phyloP scores from a whole-genome alignment of 2,113 vertebrate species.

The Sylvicapra grimmia region DNA sequence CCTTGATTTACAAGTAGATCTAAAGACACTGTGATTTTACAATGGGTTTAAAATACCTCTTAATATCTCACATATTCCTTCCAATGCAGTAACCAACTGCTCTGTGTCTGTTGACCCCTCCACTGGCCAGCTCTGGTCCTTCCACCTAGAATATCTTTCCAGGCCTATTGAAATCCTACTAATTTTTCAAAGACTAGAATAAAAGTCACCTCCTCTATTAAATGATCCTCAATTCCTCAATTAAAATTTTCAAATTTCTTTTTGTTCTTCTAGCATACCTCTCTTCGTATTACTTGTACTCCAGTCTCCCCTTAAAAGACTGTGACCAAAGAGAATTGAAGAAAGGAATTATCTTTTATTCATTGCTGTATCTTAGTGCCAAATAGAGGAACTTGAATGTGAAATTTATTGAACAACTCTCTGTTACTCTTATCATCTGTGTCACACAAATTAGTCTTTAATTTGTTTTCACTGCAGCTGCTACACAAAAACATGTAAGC shows the following conservation, averaged over 20 bases:
- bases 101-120: background rate
- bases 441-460: background rate
- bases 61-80: background rate
- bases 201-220: background rate
- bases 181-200: background rate
- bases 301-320: background rate
- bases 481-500: background rate
- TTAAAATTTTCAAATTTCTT: background rate
- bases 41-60: background rate
- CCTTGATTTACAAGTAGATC: background rate
- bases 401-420: background rate
- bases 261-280: background rate
- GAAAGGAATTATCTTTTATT: background rate
- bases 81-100: background rate
- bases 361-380: background rate
- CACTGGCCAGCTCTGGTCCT: background rate
- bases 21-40: background rate
- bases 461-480: background rate
- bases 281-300: background rate
- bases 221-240: background rate
- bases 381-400: background rate
- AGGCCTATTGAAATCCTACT: background rate
- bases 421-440: background rate
- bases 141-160: background rate
- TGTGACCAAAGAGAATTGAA: background rate